These are phyloP conservation scores for Augochlora pura DNA, from an alignment of 1,140 invertebrate species.

Conservation along the genomic window DNA sequence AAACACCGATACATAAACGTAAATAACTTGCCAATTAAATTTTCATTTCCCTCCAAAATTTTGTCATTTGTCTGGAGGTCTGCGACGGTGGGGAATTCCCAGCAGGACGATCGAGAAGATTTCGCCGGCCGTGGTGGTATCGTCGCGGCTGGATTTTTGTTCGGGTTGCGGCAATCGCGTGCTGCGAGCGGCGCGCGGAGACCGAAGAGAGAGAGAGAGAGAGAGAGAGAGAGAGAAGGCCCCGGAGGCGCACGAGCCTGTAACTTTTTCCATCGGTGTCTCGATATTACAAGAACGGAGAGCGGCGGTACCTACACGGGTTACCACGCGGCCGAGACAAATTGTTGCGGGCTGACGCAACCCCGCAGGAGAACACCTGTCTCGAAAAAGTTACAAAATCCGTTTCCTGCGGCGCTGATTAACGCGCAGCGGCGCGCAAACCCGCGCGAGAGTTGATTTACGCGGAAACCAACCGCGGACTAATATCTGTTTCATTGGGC, in stretches of 20 bases:
- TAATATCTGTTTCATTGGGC: no score
- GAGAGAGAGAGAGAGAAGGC: no score
- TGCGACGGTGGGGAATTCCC: no score
- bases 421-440: constrained; percentile 13
- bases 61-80: no score
- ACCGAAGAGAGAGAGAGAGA: no score
- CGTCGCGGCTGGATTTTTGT: constrained; percentile 33
- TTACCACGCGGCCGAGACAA: constrained; percentile 47
- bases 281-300: constrained; percentile 37
- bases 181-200: no score
- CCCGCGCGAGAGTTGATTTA: neutral
- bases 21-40: no score
- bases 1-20: no score
- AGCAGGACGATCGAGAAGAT: neutral
- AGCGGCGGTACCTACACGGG: constrained; percentile 20
- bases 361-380: constrained; percentile 56
- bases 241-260: neutral
- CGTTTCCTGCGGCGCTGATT: constrained; percentile 52
- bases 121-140: neutral
- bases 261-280: constrained; percentile 46
- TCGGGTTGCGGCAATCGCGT: constrained; percentile 17
- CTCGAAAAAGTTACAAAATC: constrained; percentile 64
- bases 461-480: neutral
- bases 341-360: constrained; percentile 60
- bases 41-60: no score